Conservation (phyloP, 2,113 vertebrate genomes). For the Argyrosomus japonicus region DNA sequence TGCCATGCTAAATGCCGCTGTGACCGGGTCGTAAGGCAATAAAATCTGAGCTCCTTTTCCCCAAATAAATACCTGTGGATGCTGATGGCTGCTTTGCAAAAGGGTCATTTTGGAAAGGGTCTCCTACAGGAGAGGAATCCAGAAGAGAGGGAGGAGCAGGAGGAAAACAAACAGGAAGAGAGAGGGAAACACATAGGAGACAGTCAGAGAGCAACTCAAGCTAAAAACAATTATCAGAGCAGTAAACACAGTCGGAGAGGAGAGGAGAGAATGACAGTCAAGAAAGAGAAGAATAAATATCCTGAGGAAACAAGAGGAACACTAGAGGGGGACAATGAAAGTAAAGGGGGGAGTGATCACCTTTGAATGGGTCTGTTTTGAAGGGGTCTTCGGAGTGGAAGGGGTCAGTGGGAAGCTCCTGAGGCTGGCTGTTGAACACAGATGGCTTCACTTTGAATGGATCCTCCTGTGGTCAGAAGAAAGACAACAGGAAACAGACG, state of each 20-base stretch:
- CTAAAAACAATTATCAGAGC: slow-evolving; percentile 13
- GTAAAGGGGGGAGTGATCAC: slow-evolving; percentile 65
- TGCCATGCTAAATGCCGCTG: not conserved
- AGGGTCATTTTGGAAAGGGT: slow-evolving; percentile 95
- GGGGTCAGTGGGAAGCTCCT: slow-evolving; percentile 91
- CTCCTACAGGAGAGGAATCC: slow-evolving; percentile 78
- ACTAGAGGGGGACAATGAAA: not conserved
- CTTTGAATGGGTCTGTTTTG: slow-evolving; percentile 95
- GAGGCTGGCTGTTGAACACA: slow-evolving; percentile 88
- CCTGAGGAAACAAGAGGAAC: not conserved
- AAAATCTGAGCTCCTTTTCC: not conserved
- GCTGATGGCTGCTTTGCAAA: slow-evolving; percentile 90
- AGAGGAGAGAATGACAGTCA: not conserved
- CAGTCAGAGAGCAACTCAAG: slow-evolving; percentile 45
- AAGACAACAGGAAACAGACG: slow-evolving; percentile 27
- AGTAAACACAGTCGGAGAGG: not conserved
- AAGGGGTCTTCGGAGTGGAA: slow-evolving; percentile 98
- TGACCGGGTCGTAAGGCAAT: not conserved
- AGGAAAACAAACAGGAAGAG: slow-evolving; percentile 7
- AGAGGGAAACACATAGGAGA: slow-evolving; percentile 52
- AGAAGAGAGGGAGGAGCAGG: slow-evolving; percentile 49
- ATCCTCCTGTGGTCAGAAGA: slow-evolving; percentile 87
- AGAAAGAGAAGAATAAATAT: not conserved
- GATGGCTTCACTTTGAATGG: slow-evolving; percentile 94
- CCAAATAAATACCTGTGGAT: slow-evolving; percentile 84